Evolutionary conservation across 2,888 invertebrate genomes (phyloP).

Genomic region (Nineta flava): DNA sequence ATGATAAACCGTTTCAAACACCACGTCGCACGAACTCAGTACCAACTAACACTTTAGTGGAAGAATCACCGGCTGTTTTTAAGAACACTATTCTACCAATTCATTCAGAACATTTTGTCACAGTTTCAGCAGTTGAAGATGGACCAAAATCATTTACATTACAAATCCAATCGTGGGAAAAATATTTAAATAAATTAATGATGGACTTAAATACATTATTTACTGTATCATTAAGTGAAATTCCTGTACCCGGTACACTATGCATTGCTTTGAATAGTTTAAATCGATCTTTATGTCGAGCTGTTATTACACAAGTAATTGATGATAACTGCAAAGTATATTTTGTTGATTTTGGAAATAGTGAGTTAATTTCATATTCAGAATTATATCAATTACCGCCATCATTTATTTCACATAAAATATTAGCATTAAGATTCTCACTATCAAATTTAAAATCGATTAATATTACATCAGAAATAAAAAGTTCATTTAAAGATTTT

Average conservation of each 20-base stretch:
- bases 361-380: constrained; percentile 51
- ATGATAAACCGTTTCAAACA: constrained; percentile 4
- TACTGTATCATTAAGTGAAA: constrained; percentile 40
- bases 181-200: constrained; percentile 51
- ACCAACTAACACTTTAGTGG: constrained; percentile 13
- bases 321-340: constrained; percentile 58
- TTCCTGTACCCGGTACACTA: constrained; percentile 58
- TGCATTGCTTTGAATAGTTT: constrained; percentile 58
- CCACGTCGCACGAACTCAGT: constrained; percentile 9
- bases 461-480: constrained; percentile 38
- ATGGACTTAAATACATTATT: constrained; percentile 48
- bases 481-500: constrained; percentile 52
- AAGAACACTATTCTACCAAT: constrained; percentile 36
- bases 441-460: constrained; percentile 48
- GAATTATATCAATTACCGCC: constrained; percentile 61
- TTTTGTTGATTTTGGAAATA: constrained; percentile 69
- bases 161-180: constrained; percentile 45
- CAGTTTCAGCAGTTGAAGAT: constrained; percentile 62
- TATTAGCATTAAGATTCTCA: constrained; percentile 60
- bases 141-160: constrained; percentile 65
- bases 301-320: constrained; percentile 57
- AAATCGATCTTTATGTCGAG: constrained; percentile 54
- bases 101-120: constrained; percentile 46
- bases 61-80: constrained; percentile 33
- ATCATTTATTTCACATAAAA: constrained; percentile 51